phyloP scores from a whole-genome alignment of 2,113 vertebrate species.

The Neolamprologus falcicula region DNA sequence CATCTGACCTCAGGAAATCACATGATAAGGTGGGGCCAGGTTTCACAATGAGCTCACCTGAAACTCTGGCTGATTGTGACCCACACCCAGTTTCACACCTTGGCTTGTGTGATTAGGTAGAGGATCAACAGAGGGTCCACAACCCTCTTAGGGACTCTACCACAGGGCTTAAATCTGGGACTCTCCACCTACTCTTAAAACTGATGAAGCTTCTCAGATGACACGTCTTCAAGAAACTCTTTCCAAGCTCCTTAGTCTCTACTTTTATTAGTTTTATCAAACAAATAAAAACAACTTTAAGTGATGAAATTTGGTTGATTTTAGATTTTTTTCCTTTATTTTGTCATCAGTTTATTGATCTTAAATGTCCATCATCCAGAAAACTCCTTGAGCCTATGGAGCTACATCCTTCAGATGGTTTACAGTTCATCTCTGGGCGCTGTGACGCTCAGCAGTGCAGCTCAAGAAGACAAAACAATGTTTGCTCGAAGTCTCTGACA shows the following conservation, averaged over 20 bases:
- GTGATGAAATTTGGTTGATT: neutral
- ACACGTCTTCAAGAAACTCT: neutral
- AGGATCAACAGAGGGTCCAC: neutral
- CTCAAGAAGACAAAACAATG: accelerated
- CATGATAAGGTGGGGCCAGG: neutral
- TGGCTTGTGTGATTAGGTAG: accelerated
- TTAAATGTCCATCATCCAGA: neutral
- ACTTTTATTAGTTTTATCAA: accelerated
- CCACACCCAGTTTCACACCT: accelerated
- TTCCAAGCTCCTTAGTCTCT: neutral
- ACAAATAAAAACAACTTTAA: neutral
- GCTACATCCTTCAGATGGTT: neutral
- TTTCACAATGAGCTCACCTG: accelerated
- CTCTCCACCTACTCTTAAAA: neutral
- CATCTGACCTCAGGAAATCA: accelerated
- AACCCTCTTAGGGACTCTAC: neutral
- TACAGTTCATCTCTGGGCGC: accelerated
- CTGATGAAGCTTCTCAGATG: neutral
- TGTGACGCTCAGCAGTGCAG: neutral
- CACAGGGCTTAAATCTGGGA: neutral
- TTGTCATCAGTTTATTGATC: accelerated
- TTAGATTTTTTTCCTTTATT: neutral
- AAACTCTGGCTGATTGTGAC: accelerated
- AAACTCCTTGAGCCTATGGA: accelerated
- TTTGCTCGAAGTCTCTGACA: accelerated